Base-by-base conservation (phyloP, 2,113 vertebrate genomes). In the Nibea albiflora region DNA sequence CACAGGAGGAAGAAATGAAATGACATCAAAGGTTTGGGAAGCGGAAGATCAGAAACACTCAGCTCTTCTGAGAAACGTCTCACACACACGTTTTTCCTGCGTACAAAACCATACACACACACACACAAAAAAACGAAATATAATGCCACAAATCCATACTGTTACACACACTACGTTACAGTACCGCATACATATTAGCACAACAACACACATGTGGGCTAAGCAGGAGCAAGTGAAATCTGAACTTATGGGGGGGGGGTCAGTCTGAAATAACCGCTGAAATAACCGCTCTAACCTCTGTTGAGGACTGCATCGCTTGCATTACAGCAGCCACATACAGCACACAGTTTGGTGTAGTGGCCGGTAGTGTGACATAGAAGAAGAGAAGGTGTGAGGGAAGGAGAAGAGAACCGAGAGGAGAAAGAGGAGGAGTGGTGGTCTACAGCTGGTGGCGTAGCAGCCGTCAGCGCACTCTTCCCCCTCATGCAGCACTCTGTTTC, bases 401-500 rank as follows among this genome's bases (percentile, higher is more conserved):
- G 81, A 73, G 86, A 81, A 77, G 81, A 60, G 84, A 53, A 69
- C 60, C 5, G 11, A 46, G 67, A 64, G 46, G 49, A 56, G 64
- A 70, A 88, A 83, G 49, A 78, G 78, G 75, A 87, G 86, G 47
- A 78, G 78, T 20, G 35, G 77, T 57, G 79, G 70, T 85, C 87
- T 85, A 85, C 87, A 92, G 88, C 90, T 92, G 92, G 83, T 80
- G 76, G 76, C 8, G 24, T 81, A 75, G 83, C 83, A 80, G 66
- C 80, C 64, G 54, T 88, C 77, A 88, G 85, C 71, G 15, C 63
- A 31, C 87, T 72, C 82, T 80, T 83, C 73, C 86, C 64, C 87
- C 83, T 76, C 81, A 74, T 52, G 65, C 73, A 89, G 89, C 89
- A 90, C 80, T 86, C 80, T 73, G 70, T 87, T 94, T 95, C 92